Conservation (phyloP, 2,797 vertebrate genomes). For the Dromococcyx pavoninus region DNA sequence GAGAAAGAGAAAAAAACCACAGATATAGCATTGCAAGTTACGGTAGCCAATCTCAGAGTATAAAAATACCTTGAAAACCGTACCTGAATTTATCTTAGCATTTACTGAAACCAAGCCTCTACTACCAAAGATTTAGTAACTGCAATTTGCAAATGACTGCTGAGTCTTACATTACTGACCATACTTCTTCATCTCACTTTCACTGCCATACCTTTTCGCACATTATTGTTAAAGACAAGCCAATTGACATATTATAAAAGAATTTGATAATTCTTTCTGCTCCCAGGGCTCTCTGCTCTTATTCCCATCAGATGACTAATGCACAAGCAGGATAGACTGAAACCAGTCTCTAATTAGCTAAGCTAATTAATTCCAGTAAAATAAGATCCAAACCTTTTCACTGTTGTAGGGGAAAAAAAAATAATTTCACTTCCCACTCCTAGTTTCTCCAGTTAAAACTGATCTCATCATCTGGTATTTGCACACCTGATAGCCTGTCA, state of each 20-base stretch:
- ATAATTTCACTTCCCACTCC: background rate
- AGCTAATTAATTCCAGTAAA: slow-evolving; percentile 1
- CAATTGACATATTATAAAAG: background rate
- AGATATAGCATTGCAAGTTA: background rate
- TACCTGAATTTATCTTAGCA: background rate
- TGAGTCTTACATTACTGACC: background rate
- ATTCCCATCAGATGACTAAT: background rate
- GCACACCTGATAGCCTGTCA: background rate
- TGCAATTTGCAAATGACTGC: background rate
- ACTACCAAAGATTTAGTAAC: background rate
- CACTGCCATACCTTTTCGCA: background rate
- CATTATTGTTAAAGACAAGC: background rate
- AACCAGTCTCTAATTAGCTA: slow-evolving; percentile 8
- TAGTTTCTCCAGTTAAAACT: background rate
- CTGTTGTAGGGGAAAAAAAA: background rate
- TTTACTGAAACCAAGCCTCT: background rate
- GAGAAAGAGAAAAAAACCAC: background rate
- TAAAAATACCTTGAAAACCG: background rate
- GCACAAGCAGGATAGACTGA: background rate
- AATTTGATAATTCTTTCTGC: background rate
- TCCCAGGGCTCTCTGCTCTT: background rate
- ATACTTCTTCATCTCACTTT: background rate
- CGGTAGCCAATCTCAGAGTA: background rate
- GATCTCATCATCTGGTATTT: background rate
- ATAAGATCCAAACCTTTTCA: background rate